A percentile compares a stretch with the other conserved stretches of the same genome.
These are phyloP conservation scores for Tauraco erythrolophus DNA, from an alignment of 2,113 vertebrate species.

Conservation along the genomic window DNA sequence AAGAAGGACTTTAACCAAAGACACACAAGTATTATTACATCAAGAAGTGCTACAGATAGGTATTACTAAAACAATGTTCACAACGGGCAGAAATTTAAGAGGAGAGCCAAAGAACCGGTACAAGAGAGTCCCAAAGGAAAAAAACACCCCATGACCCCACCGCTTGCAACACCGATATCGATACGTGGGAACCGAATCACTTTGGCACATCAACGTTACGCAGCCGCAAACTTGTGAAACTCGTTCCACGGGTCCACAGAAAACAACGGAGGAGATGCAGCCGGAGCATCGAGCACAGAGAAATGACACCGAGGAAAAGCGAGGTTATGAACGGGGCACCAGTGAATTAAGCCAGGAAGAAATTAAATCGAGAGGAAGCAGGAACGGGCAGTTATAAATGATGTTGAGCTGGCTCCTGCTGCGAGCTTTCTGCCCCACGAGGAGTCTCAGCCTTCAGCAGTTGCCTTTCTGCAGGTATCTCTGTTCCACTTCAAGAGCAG, in stretches of 20 bases:
- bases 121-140: not conserved
- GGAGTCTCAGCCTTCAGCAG: not conserved
- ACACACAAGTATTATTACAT: not conserved
- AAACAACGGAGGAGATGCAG: not conserved
- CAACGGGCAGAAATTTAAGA: not conserved
- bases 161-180: not conserved
- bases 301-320: not conserved
- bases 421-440: not conserved
- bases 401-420: not conserved
- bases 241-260: not conserved
- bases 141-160: not conserved
- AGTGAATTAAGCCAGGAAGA: slow-evolving; percentile 37
- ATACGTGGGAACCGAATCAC: slow-evolving; percentile 24
- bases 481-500: not conserved
- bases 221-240: slow-evolving; percentile 7
- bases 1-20: not conserved
- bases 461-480: not conserved
- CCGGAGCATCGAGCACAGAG: not conserved
- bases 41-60: not conserved
- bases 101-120: not conserved
- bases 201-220: not conserved
- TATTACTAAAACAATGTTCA: not conserved
- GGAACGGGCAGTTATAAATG: not conserved
- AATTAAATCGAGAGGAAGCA: slow-evolving; percentile 39
- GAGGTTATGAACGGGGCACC: not conserved